Percentiles rank a stretch among this genome's conserved stretches.
Evolutionary conservation across 2,888 invertebrate species (phyloP).

Genomic region (Macrosoma leucophasiata): DNA sequence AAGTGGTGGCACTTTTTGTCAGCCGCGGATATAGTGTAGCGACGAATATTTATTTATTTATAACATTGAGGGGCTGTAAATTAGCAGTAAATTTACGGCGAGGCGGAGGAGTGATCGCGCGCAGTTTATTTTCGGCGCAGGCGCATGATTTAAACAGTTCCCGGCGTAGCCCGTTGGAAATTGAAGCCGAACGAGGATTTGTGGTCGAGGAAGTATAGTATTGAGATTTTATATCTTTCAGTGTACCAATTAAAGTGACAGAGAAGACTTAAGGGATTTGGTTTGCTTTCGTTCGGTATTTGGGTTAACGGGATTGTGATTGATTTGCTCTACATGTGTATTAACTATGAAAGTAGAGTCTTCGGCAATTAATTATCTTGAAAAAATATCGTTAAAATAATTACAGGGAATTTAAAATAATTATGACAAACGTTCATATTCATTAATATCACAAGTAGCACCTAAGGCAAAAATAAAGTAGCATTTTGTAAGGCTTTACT

Average conservation of each 20-base stretch:
- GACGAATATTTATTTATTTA: constrained; percentile 72
- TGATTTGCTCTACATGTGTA: too few relatives aligned
- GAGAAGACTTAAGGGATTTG: constrained; percentile 5
- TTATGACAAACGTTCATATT: too few relatives aligned
- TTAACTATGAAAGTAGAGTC: too few relatives aligned
- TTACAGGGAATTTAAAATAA: too few relatives aligned
- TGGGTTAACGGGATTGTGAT: too few relatives aligned
- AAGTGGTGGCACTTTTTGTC: constrained; percentile 65
- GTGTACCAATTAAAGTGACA: constrained; percentile 42
- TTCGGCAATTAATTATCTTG: too few relatives aligned
- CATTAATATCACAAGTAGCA: too few relatives aligned
- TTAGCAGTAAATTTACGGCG: constrained; percentile 72
- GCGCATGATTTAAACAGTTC: constrained; percentile 67
- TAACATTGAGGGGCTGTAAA: constrained; percentile 71
- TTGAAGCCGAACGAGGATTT: constrained; percentile 46
- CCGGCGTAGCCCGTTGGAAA: constrained; percentile 41
- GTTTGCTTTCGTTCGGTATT: too few relatives aligned
- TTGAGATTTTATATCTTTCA: constrained; percentile 32
- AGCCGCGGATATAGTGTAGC: constrained; percentile 49
- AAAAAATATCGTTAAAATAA: too few relatives aligned
- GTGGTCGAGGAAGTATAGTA: constrained; percentile 37
- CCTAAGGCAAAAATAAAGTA: too few relatives aligned
- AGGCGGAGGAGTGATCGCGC: constrained; percentile 56
- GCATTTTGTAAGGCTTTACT: too few relatives aligned
- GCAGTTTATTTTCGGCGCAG: constrained; percentile 64